Evolutionary conservation across 2,113 vertebrate species (phyloP).

Genomic region (Psammodynastes pulverulentus): DNA sequence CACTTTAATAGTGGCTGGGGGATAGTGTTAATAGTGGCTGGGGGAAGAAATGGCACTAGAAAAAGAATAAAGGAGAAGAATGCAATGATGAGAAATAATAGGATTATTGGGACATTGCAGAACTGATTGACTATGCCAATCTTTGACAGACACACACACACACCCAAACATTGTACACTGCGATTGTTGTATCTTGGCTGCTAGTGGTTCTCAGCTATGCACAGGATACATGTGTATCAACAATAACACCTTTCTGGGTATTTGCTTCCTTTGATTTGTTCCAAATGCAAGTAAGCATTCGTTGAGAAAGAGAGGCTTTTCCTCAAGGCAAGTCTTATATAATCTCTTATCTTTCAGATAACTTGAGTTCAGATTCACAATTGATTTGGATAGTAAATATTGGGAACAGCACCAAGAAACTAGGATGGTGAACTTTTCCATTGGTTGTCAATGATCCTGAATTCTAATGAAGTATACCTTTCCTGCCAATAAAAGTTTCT

Average conservation of each 20-base stretch:
- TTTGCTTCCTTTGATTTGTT: not conserved
- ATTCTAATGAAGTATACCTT: constrained; percentile 60
- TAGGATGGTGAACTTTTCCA: not conserved
- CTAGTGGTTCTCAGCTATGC: not conserved
- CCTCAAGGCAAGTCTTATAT: not conserved
- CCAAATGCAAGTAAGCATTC: not conserved
- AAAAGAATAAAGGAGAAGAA: not conserved
- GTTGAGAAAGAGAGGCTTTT: not conserved
- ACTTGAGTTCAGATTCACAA: not conserved
- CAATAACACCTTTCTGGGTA: not conserved
- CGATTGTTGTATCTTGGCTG: not conserved
- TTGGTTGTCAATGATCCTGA: not conserved
- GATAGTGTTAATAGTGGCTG: not conserved
- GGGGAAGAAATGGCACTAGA: not conserved
- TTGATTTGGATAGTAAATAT: not conserved
- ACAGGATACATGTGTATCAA: not conserved
- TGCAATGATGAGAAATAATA: not conserved
- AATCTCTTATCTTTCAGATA: not conserved
- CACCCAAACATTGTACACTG: not conserved
- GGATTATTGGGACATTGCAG: not conserved
- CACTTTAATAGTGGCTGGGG: not conserved
- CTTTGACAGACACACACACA: not conserved
- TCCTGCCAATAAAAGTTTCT: constrained; percentile 58
- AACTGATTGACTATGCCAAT: not conserved
- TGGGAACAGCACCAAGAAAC: not conserved